These are phyloP conservation scores for Apogon hyalosoma DNA, from an alignment of 2,797 vertebrate genomes.

Conservation along the genomic window DNA sequence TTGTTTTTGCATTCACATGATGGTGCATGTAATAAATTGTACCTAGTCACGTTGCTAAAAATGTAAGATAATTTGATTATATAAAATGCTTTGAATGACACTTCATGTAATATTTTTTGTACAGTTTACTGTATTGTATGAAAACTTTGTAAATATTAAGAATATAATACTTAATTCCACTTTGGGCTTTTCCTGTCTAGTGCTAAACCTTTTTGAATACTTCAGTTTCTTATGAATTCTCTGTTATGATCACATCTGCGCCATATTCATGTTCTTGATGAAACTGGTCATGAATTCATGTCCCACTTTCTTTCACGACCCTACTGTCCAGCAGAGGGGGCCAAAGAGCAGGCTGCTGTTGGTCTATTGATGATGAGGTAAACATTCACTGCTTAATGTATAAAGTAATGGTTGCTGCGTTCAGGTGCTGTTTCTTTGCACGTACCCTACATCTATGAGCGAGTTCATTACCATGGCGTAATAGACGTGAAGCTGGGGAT, in stretches of 20 bases:
- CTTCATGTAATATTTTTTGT: neutral
- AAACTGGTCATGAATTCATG: no score
- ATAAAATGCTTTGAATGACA: neutral
- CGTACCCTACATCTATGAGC: neutral
- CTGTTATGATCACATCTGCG: no score
- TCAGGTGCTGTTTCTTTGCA: constrained; percentile 5
- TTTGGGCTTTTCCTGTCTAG: no score
- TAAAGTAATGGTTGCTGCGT: constrained; percentile 29
- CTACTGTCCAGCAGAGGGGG: constrained; percentile 51
- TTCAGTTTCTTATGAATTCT: no score
- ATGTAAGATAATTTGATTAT: neutral
- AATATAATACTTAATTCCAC: no score
- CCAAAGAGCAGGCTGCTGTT: constrained; percentile 2
- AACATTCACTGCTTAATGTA: neutral
- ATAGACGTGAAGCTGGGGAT: no score
- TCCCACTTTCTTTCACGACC: no score
- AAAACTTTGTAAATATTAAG: no score
- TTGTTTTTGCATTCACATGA: constrained; percentile 13
- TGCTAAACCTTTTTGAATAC: no score
- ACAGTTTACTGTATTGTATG: neutral
- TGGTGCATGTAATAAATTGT: neutral
- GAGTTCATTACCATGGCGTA: no score
- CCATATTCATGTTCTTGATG: no score
- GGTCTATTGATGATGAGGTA: constrained; percentile 51
- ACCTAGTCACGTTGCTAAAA: neutral